Evolutionary conservation across 2,888 invertebrate genomes (phyloP).

Genomic region (Zonitis immaculata): DNA sequence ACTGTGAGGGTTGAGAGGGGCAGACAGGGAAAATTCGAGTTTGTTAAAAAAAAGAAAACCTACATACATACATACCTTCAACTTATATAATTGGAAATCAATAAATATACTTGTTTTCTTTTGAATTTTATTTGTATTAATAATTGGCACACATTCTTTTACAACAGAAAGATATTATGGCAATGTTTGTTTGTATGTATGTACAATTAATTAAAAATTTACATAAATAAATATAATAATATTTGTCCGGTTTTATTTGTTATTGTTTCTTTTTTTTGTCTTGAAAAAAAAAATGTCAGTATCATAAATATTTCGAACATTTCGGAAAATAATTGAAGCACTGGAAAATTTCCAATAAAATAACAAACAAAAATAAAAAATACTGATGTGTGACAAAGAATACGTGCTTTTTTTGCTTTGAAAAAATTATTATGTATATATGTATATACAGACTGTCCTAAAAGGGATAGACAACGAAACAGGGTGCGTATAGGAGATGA

Average conservation of each 20-base stretch:
- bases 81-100: too few species aligned
- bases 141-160: slow-evolving; percentile 50
- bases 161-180: slow-evolving; percentile 44
- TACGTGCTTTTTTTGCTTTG: slow-evolving; percentile 42
- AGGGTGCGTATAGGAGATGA: too few species aligned
- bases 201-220: slow-evolving; percentile 42
- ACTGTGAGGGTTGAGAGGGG: too few species aligned
- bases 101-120: background rate
- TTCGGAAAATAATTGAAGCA: too few species aligned
- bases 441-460: too few species aligned
- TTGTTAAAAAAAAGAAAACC: too few species aligned
- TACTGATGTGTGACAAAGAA: slow-evolving; percentile 43
- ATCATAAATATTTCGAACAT: too few species aligned
- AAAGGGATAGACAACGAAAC: too few species aligned
- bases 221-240: slow-evolving; percentile 37
- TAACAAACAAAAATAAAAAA: slow-evolving; percentile 26
- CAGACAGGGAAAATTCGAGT: too few species aligned
- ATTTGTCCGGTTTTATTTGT: slow-evolving; percentile 5
- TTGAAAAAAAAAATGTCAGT: too few species aligned
- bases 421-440: slow-evolving; percentile 32
- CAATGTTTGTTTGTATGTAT: slow-evolving; percentile 42
- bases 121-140: slow-evolving; percentile 45
- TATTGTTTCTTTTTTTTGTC: background rate
- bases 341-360: too few species aligned
- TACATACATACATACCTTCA: too few species aligned